Conservation (phyloP, 92 coral and sea anemone genomes). For the Siderastrea siderea region DNA sequence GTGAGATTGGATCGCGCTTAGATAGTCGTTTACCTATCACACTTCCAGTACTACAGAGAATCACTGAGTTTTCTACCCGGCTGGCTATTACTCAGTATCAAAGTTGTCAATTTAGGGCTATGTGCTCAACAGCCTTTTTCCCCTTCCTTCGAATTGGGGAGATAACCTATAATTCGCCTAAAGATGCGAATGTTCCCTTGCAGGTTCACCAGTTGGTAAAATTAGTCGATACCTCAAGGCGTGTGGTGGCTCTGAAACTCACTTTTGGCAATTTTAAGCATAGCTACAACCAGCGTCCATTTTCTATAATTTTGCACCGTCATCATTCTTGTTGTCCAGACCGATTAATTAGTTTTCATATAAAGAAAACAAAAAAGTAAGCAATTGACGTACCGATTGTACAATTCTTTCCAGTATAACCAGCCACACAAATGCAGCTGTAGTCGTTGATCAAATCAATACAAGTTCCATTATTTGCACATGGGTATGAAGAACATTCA, state of each 20-base stretch:
- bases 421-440: no score
- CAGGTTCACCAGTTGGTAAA: not conserved
- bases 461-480: no score
- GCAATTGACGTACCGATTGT: no score
- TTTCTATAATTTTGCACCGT: not conserved
- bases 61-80: not conserved
- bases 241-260: not conserved
- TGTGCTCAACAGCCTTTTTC: conserved; percentile 13
- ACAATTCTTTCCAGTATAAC: no score
- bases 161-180: conserved; percentile 19
- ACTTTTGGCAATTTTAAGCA: not conserved
- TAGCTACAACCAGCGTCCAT: not conserved
- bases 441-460: no score
- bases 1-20: conserved; percentile 5
- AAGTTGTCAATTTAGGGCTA: conserved; percentile 8
- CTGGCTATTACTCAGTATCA: conserved; percentile 18
- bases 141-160: conserved; percentile 42
- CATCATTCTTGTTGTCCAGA: not conserved
- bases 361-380: no score
- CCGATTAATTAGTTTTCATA: no score
- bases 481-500: no score
- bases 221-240: not conserved
- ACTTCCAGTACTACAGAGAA: conserved; percentile 8
- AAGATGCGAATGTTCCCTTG: not conserved
- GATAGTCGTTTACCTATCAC: conserved; percentile 45